Base-by-base conservation (phyloP, 2,113 vertebrate genomes). In the Pachypanchax playfairii region DNA sequence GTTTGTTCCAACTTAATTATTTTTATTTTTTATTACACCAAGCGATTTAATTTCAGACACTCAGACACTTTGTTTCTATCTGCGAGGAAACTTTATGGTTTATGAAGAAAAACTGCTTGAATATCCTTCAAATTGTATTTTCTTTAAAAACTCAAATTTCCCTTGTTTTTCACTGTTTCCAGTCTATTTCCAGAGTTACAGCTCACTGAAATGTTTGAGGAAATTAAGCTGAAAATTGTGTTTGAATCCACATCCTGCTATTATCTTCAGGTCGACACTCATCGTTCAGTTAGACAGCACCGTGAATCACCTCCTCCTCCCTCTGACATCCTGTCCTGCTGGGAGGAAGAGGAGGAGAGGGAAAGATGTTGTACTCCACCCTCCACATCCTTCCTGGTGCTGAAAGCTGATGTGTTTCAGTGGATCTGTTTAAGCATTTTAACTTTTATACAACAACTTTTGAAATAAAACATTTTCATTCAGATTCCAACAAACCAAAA, bases 321-420 rank as follows among this genome's bases (percentile, higher is more conserved):
- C 18, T 11, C 22, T 7, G 42, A 17, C 52, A 64, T 70, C 75
- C 71, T 75, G 57, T 44, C 36, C 51, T 60, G 35, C 29, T 46
- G 39, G 49, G 65, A 75, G 53, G 58, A 56, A 43, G 31, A 43
- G 12, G 24, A 58, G 35, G 28, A 38, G 18, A 22, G 22, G 31
- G 38, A 52, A 50, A 47, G 26, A 70, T 56, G 48, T 70, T 31
- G 7, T 44, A 17, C 65, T 70, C 66, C 70, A 69, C 77, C 77
- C 62, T 69, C 20, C 41, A 63, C 71, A 73, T 76, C 64, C 73
- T 71, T 63, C 28, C 35, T 57, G 51, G 44, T 53, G 38, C 59
- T 54, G 51, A 24, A 39, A 24, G 18, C 28, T 20, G 48, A 2
- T 5, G 4, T 6, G 49, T 18, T 18, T 5, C 17, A 31, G 15